Percentiles rank a stretch among this genome's conserved stretches.
Conservation (phyloP, 1,140 invertebrate species). For the Oryctes rhinoceros region DNA sequence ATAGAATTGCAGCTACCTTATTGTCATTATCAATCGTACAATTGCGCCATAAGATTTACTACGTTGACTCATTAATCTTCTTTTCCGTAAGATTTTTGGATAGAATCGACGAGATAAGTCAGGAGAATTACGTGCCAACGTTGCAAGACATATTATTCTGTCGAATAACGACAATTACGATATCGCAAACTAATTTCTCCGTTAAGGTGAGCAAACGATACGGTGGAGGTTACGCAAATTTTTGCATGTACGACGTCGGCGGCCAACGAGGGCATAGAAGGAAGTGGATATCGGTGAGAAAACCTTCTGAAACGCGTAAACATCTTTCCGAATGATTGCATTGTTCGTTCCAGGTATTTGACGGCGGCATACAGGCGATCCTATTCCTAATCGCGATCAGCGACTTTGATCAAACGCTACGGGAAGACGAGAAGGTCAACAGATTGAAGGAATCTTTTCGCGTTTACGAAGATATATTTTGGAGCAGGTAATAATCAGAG, state of each 20-base stretch:
- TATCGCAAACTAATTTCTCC: conserved; percentile 78
- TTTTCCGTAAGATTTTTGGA: conserved; percentile 70
- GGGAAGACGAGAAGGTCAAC: conserved; percentile 77
- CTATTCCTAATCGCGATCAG: conserved; percentile 80
- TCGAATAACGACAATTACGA: conserved; percentile 73
- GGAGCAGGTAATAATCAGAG: conserved; percentile 67
- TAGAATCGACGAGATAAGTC: conserved; percentile 68
- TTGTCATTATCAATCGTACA: neutral
- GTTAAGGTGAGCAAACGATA: conserved; percentile 73
- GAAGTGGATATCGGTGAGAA: conserved; percentile 80
- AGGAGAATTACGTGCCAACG: conserved; percentile 70
- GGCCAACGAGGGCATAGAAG: conserved; percentile 84
- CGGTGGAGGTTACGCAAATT: conserved; percentile 72
- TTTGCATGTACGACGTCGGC: conserved; percentile 83
- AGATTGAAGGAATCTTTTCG: conserved; percentile 74
- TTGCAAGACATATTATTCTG: conserved; percentile 77
- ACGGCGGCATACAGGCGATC: conserved; percentile 77
- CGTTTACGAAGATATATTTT: conserved; percentile 80
- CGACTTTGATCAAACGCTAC: conserved; percentile 78
- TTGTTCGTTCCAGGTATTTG: conserved; percentile 72
- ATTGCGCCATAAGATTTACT: neutral
- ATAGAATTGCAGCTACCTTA: conserved; percentile 66
- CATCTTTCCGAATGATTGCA: conserved; percentile 38
- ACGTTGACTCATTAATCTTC: neutral
- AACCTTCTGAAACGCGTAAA: neutral